These are phyloP conservation scores for Zoanthus sociatus DNA, from an alignment of 92 coral and sea anemone genomes.

Conservation along the genomic window DNA sequence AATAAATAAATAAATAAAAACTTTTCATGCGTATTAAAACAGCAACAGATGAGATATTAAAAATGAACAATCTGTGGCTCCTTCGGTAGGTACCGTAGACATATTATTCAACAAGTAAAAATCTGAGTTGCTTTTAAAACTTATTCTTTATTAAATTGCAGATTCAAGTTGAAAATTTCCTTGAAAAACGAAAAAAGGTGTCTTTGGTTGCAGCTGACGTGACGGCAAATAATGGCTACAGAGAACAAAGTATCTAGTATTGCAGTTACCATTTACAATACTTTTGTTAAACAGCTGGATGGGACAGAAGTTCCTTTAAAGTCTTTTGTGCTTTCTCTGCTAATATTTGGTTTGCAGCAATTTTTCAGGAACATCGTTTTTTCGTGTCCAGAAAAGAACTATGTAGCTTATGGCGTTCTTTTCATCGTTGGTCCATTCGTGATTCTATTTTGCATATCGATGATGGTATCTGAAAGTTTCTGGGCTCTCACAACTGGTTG, in stretches of 20 bases:
- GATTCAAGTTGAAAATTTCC: not conserved
- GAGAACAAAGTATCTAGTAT: constrained; percentile 23
- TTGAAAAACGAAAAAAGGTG: not conserved
- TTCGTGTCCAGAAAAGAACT: constrained; percentile 73
- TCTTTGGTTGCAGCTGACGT: not conserved
- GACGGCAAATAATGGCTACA: not conserved
- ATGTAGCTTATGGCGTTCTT: constrained; percentile 62
- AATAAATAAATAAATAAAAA: too few species aligned
- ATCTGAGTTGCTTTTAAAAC: not conserved
- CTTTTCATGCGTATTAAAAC: too few species aligned
- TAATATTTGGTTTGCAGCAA: constrained; percentile 74
- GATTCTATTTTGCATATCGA: constrained; percentile 74
- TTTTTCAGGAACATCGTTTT: constrained; percentile 75
- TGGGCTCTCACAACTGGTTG: constrained; percentile 80
- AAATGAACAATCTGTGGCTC: too few species aligned
- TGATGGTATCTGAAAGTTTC: constrained; percentile 72
- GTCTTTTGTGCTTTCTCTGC: constrained; percentile 62
- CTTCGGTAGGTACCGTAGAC: too few species aligned
- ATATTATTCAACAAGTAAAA: too few species aligned
- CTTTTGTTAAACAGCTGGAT: constrained; percentile 18
- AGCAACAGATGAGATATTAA: too few species aligned
- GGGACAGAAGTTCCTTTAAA: constrained; percentile 69
- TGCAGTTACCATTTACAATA: constrained; percentile 16
- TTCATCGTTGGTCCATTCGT: constrained; percentile 77
- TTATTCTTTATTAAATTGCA: not conserved